phyloP scores from a whole-genome alignment of 53 echinoderm and acorn worm genomes.

The Paelopatides confundens region DNA sequence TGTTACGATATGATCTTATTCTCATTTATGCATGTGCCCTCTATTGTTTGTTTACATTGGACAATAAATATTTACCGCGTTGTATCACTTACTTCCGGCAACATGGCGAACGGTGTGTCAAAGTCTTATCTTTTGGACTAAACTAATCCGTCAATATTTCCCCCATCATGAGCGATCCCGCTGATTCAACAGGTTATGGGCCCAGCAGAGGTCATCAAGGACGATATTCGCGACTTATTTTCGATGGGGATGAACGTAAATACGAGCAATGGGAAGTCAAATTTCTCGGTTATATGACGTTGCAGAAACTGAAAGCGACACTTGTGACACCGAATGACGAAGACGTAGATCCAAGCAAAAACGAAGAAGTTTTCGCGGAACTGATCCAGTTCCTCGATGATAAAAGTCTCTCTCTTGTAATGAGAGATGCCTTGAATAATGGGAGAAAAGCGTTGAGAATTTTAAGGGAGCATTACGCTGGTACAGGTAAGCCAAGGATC shows the following conservation, averaged over 20 bases:
- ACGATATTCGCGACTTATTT: not conserved
- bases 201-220: conserved; percentile 25
- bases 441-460: conserved; percentile 5
- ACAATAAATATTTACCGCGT: no score
- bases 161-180: no score
- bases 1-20: no score
- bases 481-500: conserved; percentile 8
- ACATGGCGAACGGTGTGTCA: no score
- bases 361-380: conserved; percentile 19
- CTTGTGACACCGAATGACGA: not conserved
- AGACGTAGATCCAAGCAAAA: not conserved
- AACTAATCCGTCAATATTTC: no score
- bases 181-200: not conserved
- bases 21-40: no score
- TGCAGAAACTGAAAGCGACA: not conserved
- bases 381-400: conserved; percentile 22
- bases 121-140: no score
- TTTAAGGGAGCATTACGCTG: conserved; percentile 22
- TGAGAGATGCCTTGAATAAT: conserved; percentile 1
- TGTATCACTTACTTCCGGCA: no score
- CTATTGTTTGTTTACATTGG: no score
- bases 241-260: conserved; percentile 34
- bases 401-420: not conserved
- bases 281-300: conserved; percentile 1
- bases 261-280: conserved; percentile 34